A percentile compares a stretch with the other conserved stretches of the same genome.
These are phyloP conservation scores for Gadopsis bispinosus DNA, from an alignment of 2,797 vertebrate species.

Conservation along the genomic window DNA sequence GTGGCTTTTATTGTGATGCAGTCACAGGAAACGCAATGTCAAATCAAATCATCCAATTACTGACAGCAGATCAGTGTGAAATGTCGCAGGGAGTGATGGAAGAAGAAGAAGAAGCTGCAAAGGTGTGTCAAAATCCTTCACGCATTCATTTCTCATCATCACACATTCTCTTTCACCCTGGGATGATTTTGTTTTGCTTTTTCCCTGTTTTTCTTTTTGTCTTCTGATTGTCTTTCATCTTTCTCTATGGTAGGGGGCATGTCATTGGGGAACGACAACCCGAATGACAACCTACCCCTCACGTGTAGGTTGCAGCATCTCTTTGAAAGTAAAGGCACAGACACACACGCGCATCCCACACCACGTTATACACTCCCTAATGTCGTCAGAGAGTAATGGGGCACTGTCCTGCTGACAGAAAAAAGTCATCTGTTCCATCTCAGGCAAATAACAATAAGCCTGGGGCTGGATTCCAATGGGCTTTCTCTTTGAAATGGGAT, in stretches of 20 bases:
- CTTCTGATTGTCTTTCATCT: conserved; percentile 2
- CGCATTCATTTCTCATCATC: not conserved
- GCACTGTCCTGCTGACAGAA: conserved; percentile 78
- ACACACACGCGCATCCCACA: conserved; percentile 24
- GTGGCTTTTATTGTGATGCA: not conserved
- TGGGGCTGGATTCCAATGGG: conserved; percentile 76
- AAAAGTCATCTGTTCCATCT: conserved; percentile 83
- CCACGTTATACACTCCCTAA: conserved; percentile 56
- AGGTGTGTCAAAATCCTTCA: not conserved
- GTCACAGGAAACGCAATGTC: not conserved
- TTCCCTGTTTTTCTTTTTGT: not conserved
- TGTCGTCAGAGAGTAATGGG: conserved; percentile 82
- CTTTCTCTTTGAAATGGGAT: conserved; percentile 89
- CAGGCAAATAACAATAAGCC: conserved; percentile 86
- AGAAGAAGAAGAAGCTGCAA: not conserved
- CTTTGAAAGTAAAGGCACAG: conserved; percentile 60
- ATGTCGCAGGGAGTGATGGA: not conserved
- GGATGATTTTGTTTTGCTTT: not conserved
- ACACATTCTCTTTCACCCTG: not conserved
- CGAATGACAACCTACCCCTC: conserved; percentile 29
- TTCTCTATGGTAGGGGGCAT: conserved; percentile 16
- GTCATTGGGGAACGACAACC: conserved; percentile 68
- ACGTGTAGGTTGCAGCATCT: conserved; percentile 63
- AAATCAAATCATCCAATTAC: not conserved
- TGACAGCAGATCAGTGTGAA: not conserved